Evolutionary conservation across 2,888 invertebrate species (phyloP).

Genomic region (Sphaerophoria taeniata): DNA sequence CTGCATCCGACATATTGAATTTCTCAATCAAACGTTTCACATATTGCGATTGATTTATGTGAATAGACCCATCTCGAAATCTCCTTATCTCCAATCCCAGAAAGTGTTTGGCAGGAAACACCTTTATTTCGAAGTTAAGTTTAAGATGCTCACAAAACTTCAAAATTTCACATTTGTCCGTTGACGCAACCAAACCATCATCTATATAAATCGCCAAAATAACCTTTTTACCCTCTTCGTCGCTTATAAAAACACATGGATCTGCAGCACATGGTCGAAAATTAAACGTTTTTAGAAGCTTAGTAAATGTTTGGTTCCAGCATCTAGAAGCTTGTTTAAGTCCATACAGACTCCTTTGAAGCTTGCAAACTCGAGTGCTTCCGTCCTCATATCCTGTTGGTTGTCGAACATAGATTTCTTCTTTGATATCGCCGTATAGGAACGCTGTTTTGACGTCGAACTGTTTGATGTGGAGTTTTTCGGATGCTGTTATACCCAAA

Average conservation of each 20-base stretch:
- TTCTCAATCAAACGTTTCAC: constrained; percentile 46
- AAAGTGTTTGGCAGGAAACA: constrained; percentile 59
- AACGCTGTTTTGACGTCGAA: constrained; percentile 72
- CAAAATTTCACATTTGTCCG: constrained; percentile 23
- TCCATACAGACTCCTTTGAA: constrained; percentile 70
- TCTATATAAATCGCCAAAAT: constrained; percentile 76
- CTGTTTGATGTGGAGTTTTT: constrained; percentile 49
- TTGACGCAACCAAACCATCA: constrained; percentile 75
- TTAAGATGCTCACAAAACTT: constrained; percentile 48
- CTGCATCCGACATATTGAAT: constrained; percentile 70
- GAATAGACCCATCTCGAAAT: constrained; percentile 43
- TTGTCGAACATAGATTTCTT: constrained; percentile 65
- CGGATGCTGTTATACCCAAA: constrained; percentile 65
- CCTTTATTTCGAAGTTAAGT: constrained; percentile 54
- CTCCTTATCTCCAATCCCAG: constrained; percentile 64
- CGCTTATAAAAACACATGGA: constrained; percentile 75
- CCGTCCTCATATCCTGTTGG: constrained; percentile 72
- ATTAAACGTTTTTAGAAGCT: constrained; percentile 73
- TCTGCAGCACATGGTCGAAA: constrained; percentile 73
- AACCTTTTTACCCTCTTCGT: constrained; percentile 53
- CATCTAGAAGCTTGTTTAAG: constrained; percentile 75
- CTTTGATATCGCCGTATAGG: constrained; percentile 58
- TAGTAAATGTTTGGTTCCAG: constrained; percentile 75
- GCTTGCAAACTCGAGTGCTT: constrained; percentile 70
- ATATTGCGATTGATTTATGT: constrained; percentile 13